Conservation (phyloP, 2,888 invertebrate species). For the Aphelenchoides bicaudatus region DNA sequence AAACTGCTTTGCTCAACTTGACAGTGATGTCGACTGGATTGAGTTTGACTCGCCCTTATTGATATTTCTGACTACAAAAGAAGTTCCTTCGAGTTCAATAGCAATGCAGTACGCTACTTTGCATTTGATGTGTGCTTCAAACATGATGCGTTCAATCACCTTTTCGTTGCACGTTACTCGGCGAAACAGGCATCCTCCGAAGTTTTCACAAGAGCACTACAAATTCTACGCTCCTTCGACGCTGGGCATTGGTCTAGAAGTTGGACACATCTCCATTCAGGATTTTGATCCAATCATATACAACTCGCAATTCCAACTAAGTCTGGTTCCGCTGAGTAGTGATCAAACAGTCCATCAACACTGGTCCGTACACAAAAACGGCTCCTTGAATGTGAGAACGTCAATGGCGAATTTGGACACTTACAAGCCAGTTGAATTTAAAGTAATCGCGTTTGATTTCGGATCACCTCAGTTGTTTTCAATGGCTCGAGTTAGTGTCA, state of each 20-base stretch:
- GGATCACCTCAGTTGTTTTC: constrained; percentile 58
- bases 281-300: constrained; percentile 54
- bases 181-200: constrained; percentile 52
- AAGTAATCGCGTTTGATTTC: constrained; percentile 51
- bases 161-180: constrained; percentile 55
- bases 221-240: constrained; percentile 43
- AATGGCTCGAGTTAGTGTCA: constrained; percentile 48
- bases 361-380: constrained; percentile 38
- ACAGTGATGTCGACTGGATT: constrained; percentile 52
- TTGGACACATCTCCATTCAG: constrained; percentile 24
- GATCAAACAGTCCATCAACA: constrained; percentile 14
- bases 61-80: constrained; percentile 37
- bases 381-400: constrained; percentile 29
- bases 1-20: constrained; percentile 53
- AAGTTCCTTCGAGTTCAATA: constrained; percentile 31
- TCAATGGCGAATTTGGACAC: constrained; percentile 28
- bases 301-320: constrained; percentile 50
- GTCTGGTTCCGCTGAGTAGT: constrained; percentile 17
- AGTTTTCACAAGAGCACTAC: constrained; percentile 37
- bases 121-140: constrained; percentile 42
- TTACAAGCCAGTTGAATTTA: constrained; percentile 28
- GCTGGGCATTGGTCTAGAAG: constrained; percentile 36
- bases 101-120: constrained; percentile 34
- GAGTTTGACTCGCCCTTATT: constrained; percentile 44
- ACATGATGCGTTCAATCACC: constrained; percentile 47